A percentile compares a stretch with the other conserved stretches of the same genome.
phyloP scores from a whole-genome alignment of 2,888 invertebrate species.

The Aporophyla nigra region DNA sequence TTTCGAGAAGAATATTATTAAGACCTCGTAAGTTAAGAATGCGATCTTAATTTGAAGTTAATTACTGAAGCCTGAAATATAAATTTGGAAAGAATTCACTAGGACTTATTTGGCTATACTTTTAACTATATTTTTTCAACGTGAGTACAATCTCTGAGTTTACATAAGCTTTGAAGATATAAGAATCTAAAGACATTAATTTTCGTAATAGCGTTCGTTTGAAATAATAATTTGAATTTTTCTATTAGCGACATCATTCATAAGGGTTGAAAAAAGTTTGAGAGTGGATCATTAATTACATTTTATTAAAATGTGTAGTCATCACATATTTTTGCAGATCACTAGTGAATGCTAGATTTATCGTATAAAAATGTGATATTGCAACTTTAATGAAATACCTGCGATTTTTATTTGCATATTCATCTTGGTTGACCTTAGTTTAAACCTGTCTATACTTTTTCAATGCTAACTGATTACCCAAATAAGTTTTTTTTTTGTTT shows the following conservation, averaged over 20 bases:
- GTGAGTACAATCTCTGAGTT: neutral
- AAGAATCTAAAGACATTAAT: neutral
- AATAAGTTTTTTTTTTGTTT: neutral
- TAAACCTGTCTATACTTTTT: neutral
- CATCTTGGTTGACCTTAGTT: neutral
- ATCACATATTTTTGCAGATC: conserved; percentile 18
- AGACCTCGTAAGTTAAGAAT: neutral
- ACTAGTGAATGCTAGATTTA: conserved; percentile 8
- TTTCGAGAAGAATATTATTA: neutral
- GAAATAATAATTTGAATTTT: neutral
- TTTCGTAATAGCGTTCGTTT: neutral
- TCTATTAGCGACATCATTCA: conserved; percentile 25
- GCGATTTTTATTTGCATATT: neutral
- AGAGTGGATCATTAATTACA: conserved; percentile 14
- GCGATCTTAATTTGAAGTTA: neutral
- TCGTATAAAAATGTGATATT: neutral
- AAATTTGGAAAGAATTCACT: neutral
- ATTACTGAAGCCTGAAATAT: neutral
- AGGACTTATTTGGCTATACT: neutral
- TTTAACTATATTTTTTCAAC: neutral
- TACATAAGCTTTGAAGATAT: neutral
- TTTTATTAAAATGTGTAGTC: conserved; percentile 26
- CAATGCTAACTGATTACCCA: neutral
- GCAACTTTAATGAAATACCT: conserved; percentile 3
- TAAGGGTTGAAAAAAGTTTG: conserved; percentile 22